phyloP scores from a whole-genome alignment of 92 coral and sea anemone species.

The Bergia puertoricense region DNA sequence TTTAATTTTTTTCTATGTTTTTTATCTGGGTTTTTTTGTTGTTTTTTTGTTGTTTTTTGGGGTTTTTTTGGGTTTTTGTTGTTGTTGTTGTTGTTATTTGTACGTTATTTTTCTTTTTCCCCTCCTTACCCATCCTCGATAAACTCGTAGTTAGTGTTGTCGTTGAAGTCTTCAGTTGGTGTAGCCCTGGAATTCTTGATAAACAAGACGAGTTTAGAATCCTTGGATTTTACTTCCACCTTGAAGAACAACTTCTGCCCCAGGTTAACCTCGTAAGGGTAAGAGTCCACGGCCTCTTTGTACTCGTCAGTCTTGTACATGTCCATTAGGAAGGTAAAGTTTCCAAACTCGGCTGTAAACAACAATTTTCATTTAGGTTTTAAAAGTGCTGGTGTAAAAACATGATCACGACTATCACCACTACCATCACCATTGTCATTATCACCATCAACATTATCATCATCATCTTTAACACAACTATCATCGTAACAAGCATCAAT shows the following conservation, averaged over 20 bases:
- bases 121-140: slow-evolving; percentile 63
- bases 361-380: background rate
- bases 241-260: slow-evolving; percentile 45
- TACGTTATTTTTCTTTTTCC: too few species aligned
- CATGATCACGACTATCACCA: background rate
- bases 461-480: background rate
- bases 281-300: slow-evolving; percentile 42
- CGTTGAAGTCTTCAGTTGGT: slow-evolving; percentile 48
- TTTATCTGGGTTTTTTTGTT: too few species aligned
- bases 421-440: background rate
- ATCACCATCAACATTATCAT: background rate
- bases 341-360: slow-evolving; percentile 71
- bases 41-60: too few species aligned
- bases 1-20: too few species aligned
- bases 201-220: slow-evolving; percentile 72
- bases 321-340: slow-evolving; percentile 79
- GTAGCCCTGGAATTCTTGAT: slow-evolving; percentile 72
- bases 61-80: too few species aligned
- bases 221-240: slow-evolving; percentile 62
- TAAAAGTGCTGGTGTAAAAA: too few species aligned
- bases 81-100: too few species aligned
- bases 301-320: slow-evolving; percentile 59
- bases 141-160: slow-evolving; percentile 18
- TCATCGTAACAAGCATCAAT: background rate
- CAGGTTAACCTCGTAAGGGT: slow-evolving; percentile 61